Evolutionary conservation across 2,797 vertebrate species (phyloP).

Genomic region (Falco berigora): DNA sequence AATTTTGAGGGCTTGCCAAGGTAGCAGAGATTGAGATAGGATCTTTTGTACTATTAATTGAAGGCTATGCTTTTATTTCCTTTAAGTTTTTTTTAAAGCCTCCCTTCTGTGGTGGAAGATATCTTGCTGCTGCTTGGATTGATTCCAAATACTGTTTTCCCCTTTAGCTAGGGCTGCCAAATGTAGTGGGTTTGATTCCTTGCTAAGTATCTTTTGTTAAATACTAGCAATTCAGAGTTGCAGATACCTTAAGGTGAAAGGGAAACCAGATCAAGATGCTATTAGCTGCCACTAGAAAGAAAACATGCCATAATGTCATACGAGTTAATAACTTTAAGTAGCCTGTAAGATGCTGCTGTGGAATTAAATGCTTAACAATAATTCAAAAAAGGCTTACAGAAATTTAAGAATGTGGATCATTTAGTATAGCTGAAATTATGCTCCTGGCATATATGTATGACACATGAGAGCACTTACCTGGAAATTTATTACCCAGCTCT

Average conservation of each 20-base stretch:
- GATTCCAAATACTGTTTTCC: constrained; percentile 40
- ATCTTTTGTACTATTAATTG: constrained; percentile 57
- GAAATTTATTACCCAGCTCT: constrained; percentile 78
- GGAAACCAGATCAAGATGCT: constrained; percentile 66
- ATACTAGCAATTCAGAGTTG: constrained; percentile 48
- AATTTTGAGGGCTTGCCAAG: constrained; percentile 58
- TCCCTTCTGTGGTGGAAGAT: constrained; percentile 43
- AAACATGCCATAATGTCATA: constrained; percentile 67
- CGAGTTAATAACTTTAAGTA: constrained; percentile 77
- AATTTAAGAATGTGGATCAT: constrained; percentile 75
- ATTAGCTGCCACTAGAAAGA: constrained; percentile 65
- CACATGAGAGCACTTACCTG: constrained; percentile 79
- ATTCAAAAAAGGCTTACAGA: constrained; percentile 73
- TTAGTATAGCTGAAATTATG: constrained; percentile 72
- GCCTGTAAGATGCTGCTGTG: constrained; percentile 65
- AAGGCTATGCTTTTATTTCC: constrained; percentile 43
- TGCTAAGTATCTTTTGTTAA: constrained; percentile 62
- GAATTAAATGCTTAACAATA: constrained; percentile 79
- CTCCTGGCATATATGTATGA: constrained; percentile 74
- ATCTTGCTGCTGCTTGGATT: constrained; percentile 56
- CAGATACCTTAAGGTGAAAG: constrained; percentile 64
- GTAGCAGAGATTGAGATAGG: constrained; percentile 38
- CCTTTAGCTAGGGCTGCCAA: constrained; percentile 45
- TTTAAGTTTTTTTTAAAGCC: constrained; percentile 27
- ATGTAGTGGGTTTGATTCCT: constrained; percentile 53